Base-by-base conservation (phyloP, 2,113 vertebrate genomes). In the Percina caprodes region DNA sequence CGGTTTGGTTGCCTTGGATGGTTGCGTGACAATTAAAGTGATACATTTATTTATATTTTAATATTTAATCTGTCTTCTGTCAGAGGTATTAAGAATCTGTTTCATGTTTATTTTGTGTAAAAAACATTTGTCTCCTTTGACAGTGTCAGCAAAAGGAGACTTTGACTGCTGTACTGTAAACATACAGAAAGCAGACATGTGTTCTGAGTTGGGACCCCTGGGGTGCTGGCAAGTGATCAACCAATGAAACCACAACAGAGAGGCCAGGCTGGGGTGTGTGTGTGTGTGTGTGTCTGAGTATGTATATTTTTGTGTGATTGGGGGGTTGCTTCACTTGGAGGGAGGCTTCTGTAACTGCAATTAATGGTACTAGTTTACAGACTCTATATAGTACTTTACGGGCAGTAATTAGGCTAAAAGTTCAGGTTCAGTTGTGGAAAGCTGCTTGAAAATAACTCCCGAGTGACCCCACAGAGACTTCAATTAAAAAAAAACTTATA, bases 181-280 rank as follows among this genome's bases (percentile, higher is more conserved):
- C 84, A 91, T 89, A 91, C 82, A 89, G 75, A 92, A 86, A 89
- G 80, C 86, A 92, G 88, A 90, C 91, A 93, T 92, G 88, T 94
- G 93, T 89, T 92, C 87, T 86, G 90, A 89, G 89, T 92, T 92
- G 86, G 83, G 85, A 86, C 88, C 88, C 87, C 89, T 87, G 85
- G 84, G 86, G 91, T 74, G 77, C 88, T 88, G 88, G 90, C 89
- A 84, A 83, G 87, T 90, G 88, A 88, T 88, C 82, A 87, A 91
- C 86, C 82, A 88, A 85, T 91, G 82, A 92, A 93, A 94, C 91
- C 91, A 92, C 88, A 94, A 91, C 90, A 92, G 78, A 90, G 88
- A 85, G 86, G 81, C 82, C 85, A 78, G 71, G 79, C 83, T 63
- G 49, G 76, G 48, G 79, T 70, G 61, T 76, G 69, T 77, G 84